phyloP scores from a whole-genome alignment of 2,113 vertebrate species.

The Desmodus rotundus region DNA sequence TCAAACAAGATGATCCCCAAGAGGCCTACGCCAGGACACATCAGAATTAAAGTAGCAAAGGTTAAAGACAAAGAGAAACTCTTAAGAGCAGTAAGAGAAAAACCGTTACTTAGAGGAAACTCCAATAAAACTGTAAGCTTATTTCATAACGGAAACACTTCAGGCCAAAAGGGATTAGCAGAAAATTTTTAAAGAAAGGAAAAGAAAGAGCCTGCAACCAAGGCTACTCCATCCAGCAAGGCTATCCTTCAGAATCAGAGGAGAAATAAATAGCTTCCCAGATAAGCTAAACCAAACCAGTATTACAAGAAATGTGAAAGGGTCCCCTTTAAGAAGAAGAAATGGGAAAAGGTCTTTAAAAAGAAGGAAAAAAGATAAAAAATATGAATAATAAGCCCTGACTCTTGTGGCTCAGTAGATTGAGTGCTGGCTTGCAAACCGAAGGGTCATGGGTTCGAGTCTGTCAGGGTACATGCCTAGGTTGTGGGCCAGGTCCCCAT shows the following conservation, averaged over 20 bases:
- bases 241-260: not conserved
- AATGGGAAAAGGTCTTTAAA: too few species aligned
- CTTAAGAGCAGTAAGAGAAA: not conserved
- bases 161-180: not conserved
- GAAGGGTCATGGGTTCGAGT: too few species aligned
- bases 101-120: not conserved
- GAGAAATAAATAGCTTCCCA: not conserved
- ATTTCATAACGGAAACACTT: not conserved
- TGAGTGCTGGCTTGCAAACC: too few species aligned
- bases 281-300: not conserved
- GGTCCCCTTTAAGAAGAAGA: not conserved
- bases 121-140: not conserved
- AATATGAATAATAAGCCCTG: not conserved
- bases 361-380: not conserved
- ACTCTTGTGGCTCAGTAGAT: too few species aligned
- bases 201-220: not conserved
- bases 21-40: not conserved
- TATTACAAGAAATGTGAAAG: not conserved
- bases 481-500: too few species aligned
- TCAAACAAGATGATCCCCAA: not conserved
- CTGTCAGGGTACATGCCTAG: too few species aligned
- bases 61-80: not conserved
- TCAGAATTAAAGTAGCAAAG: not conserved
- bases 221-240: not conserved
- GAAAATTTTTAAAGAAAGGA: not conserved